phyloP scores from a whole-genome alignment of 2,113 vertebrate species.

The Tragelaphus imberbis region DNA sequence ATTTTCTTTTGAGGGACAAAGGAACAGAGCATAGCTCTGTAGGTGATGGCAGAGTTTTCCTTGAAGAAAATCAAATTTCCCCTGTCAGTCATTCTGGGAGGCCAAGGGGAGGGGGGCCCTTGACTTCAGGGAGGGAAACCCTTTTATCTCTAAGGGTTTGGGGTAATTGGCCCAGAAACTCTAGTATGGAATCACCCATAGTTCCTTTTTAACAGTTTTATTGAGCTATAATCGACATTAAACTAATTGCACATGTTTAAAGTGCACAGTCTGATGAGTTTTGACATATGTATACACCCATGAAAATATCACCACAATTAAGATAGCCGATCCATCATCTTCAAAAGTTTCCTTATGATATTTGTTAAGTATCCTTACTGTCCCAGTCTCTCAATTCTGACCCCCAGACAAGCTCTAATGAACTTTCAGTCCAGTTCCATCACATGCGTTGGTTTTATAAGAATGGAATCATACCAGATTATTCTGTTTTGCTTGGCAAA shows the following conservation, averaged over 20 bases:
- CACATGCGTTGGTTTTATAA: neutral
- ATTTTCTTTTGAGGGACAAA: conserved; percentile 50
- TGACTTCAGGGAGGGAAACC: neutral
- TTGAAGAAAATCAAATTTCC: conserved; percentile 30
- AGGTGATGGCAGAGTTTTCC: neutral
- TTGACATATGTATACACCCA: neutral
- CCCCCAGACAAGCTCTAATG: neutral
- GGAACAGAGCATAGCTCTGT: conserved; percentile 17
- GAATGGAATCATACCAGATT: neutral
- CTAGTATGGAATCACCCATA: neutral
- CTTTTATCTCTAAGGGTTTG: conserved; percentile 1
- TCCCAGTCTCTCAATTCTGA: neutral
- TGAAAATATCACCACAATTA: neutral
- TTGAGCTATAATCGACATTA: neutral
- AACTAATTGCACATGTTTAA: neutral
- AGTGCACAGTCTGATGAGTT: neutral
- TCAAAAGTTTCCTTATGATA: neutral
- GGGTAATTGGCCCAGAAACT: neutral
- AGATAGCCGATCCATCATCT: neutral
- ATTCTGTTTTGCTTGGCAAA: neutral
- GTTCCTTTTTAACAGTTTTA: neutral
- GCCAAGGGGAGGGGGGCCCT: neutral
- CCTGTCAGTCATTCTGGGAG: neutral
- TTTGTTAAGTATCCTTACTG: neutral
- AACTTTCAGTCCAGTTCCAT: neutral